Evolutionary conservation across 2,888 invertebrate species (phyloP).

Genomic region (Orthosia gracilis): DNA sequence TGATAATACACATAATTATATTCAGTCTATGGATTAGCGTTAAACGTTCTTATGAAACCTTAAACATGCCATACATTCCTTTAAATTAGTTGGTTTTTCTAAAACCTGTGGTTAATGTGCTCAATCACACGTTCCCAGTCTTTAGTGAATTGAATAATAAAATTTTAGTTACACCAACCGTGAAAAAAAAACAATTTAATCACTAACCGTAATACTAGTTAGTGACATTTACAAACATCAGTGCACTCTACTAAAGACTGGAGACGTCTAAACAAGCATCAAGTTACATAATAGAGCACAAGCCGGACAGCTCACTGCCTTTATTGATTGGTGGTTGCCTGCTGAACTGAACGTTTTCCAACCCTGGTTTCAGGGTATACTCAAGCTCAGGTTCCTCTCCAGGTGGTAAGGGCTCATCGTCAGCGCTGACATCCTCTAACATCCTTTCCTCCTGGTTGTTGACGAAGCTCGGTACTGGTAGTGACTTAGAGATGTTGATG

Average conservation of each 20-base stretch:
- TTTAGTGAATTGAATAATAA: constrained; percentile 12
- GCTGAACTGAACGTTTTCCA: constrained; percentile 92
- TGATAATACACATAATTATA: constrained; percentile 40
- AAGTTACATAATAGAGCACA: constrained; percentile 95
- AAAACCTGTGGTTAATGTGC: constrained; percentile 3
- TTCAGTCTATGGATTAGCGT: constrained; percentile 47
- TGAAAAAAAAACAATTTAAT: constrained; percentile 1
- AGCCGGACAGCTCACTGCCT: constrained; percentile 95
- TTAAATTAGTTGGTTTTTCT: constrained; percentile 33
- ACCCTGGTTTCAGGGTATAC: constrained; percentile 92
- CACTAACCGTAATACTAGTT: neutral
- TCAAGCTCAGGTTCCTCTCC: constrained; percentile 90
- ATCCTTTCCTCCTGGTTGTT: constrained; percentile 70
- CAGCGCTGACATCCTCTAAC: constrained; percentile 81
- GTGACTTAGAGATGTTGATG: constrained; percentile 95
- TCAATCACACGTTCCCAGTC: constrained; percentile 9
- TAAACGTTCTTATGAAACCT: constrained; percentile 23
- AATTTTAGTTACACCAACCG: neutral
- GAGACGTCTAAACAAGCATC: neutral
- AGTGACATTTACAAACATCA: constrained; percentile 10
- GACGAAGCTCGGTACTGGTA: constrained; percentile 82
- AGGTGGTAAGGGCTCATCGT: constrained; percentile 91
- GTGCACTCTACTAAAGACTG: constrained; percentile 11
- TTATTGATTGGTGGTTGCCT: constrained; percentile 93
- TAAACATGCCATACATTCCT: constrained; percentile 15